Conservation (phyloP, 2,797 vertebrate genomes). For the Otolemur crassicaudatus region DNA sequence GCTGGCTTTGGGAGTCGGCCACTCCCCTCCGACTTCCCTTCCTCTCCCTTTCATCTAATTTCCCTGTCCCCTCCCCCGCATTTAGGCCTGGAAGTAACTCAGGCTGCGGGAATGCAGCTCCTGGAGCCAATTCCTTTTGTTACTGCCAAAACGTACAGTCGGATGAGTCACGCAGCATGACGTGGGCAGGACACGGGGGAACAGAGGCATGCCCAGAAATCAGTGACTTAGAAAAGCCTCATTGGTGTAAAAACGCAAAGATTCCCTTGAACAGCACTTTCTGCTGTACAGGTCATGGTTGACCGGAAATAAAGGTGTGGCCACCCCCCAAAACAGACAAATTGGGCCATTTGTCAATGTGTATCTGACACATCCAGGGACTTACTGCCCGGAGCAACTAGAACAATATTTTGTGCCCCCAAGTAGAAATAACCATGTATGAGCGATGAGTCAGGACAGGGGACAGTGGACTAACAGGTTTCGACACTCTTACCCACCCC, state of each 20-base stretch:
- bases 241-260: background rate
- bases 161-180: background rate
- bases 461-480: background rate
- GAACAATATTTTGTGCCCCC: background rate
- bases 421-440: background rate
- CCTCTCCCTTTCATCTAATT: constrained; percentile 7
- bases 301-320: background rate
- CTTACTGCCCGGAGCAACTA: background rate
- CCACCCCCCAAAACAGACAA: background rate
- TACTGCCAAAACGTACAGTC: constrained; percentile 42
- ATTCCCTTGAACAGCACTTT: background rate
- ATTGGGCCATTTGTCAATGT: background rate
- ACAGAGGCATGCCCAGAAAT: background rate
- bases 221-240: background rate
- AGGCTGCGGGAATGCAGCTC: background rate
- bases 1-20: background rate
- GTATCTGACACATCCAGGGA: background rate
- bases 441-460: background rate
- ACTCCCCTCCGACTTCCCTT: background rate
- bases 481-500: background rate
- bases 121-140: constrained; percentile 21
- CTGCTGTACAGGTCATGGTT: background rate
- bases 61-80: background rate
- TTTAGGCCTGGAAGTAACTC: background rate
- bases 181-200: background rate